Evolutionary conservation across 2,888 invertebrate species (phyloP), one percentile per base, ranked within the genome.

Genomic region (Parnassius orleans): DNA sequence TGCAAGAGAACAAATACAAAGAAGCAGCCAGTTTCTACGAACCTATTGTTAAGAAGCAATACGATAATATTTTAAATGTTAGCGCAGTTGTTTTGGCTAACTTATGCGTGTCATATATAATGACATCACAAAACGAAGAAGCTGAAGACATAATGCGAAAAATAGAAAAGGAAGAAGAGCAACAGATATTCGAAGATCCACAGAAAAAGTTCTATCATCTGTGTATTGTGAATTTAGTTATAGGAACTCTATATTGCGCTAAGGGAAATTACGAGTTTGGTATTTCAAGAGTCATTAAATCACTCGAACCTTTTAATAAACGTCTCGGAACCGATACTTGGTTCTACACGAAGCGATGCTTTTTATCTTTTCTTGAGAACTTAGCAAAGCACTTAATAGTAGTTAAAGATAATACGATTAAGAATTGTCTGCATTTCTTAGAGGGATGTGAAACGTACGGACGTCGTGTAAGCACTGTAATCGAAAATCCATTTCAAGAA

Each of bases 211-310:
- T 96, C 70, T 98, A 96, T 86, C 99, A 99, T 80, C 92, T 99
- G 58, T 99, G 99, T 80, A 99, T 99, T 67, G 98, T 99, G 3
- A 99, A 99, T 86, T 93, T 99, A 58, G 99, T 99, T 0, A 99
- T 99, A 68, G 99, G 99, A 12, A 99, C 99, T 0, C 88, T 99
- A 47, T 99, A 99, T 83, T 99, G 99, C 80, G 97, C 99, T 2
- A 99, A 99, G 87, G 98, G 98, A 0, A 99, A 99, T 87, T 99
- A 98, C 77, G 99, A 99, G 84, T 99, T 99, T 86, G 99, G 99
- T 1, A 96, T 99, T 73, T 98, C 98, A 0, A 93, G 99, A 66
- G 97, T 99, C 0, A 98, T 99, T 78, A 99, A 99, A 86, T 99
- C 99, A 48, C 87, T 99, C 64, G 98, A 98, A 77, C 98, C 98